phyloP scores from a whole-genome alignment of 2,888 invertebrate genomes.

The Blastobasis lacticolella region DNA sequence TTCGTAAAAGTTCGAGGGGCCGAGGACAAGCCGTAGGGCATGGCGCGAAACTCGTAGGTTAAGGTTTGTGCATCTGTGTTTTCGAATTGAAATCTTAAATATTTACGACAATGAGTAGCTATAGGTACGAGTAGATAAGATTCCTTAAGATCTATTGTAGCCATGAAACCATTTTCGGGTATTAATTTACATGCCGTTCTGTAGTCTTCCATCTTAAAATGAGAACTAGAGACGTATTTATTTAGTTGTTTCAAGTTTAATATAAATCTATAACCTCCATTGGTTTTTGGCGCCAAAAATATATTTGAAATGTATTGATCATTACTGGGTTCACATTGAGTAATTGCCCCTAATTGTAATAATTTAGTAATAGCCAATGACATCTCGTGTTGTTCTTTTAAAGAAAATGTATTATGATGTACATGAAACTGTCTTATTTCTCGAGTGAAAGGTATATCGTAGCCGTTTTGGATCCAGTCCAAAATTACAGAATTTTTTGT shows the following conservation, averaged over 20 bases:
- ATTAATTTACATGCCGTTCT: slow-evolving; percentile 4
- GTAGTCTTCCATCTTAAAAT: slow-evolving; percentile 9
- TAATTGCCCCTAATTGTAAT: slow-evolving; percentile 4
- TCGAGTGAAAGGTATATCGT: slow-evolving; percentile 2
- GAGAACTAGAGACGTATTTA: slow-evolving; percentile 3
- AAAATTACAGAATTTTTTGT: slow-evolving; percentile 4
- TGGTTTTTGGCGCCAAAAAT: too few species aligned
- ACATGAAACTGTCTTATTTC: slow-evolving; percentile 1
- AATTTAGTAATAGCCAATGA: slow-evolving; percentile 5
- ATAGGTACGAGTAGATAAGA: slow-evolving; percentile 6
- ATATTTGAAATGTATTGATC: slow-evolving; percentile 11
- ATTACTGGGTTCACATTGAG: background rate
- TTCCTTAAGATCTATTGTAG: slow-evolving; percentile 8
- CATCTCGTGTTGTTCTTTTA: slow-evolving; percentile 1
- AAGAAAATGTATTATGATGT: background rate
- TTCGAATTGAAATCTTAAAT: slow-evolving; percentile 4
- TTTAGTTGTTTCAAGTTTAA: too few species aligned
- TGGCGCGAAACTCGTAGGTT: background rate
- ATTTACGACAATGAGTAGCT: background rate
- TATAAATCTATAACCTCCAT: too few species aligned
- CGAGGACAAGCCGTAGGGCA: slow-evolving; percentile 2
- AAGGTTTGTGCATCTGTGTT: background rate
- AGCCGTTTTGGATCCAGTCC: slow-evolving; percentile 9
- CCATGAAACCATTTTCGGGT: slow-evolving; percentile 1
- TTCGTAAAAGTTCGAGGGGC: slow-evolving; percentile 2